These are phyloP conservation scores for Marasmarcha lunaedactyla DNA, from an alignment of 2,888 invertebrate species.

Conservation along the genomic window DNA sequence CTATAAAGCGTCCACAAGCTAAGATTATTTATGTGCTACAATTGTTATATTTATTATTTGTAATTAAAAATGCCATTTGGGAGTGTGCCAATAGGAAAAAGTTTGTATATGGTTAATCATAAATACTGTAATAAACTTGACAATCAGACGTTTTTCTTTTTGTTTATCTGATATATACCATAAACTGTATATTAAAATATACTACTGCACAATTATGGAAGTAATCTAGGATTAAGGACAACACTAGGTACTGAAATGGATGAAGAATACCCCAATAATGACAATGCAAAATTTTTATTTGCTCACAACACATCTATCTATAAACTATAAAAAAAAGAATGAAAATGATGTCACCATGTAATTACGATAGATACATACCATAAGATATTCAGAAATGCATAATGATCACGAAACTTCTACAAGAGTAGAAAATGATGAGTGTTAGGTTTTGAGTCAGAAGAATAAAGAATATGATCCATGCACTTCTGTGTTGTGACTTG, in stretches of 20 bases:
- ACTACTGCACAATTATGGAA: too few relatives aligned
- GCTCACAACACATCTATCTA: conserved; percentile 55
- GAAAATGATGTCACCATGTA: conserved; percentile 32
- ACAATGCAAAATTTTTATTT: conserved; percentile 61
- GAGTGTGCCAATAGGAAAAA: background rate
- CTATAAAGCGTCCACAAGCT: too few relatives aligned
- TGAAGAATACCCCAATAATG: conserved; percentile 47
- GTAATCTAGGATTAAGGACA: background rate
- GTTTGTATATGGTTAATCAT: background rate
- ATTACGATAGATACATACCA: conserved; percentile 34
- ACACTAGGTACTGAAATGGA: conserved; percentile 31
- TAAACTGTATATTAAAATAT: too few relatives aligned
- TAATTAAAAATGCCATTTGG: background rate
- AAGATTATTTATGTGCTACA: too few relatives aligned
- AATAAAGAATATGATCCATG: conserved; percentile 55
- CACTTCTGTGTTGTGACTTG: conserved; percentile 41
- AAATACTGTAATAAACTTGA: background rate
- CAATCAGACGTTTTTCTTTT: background rate
- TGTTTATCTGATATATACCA: background rate
- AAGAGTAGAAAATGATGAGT: background rate
- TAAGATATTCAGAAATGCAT: conserved; percentile 37
- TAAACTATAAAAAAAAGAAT: conserved; percentile 45
- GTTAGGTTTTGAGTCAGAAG: conserved; percentile 11
- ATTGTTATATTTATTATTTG: too few relatives aligned
- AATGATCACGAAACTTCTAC: conserved; percentile 9